Conservation (phyloP, 1,140 invertebrate genomes). For the Mactra quadrangularis region DNA sequence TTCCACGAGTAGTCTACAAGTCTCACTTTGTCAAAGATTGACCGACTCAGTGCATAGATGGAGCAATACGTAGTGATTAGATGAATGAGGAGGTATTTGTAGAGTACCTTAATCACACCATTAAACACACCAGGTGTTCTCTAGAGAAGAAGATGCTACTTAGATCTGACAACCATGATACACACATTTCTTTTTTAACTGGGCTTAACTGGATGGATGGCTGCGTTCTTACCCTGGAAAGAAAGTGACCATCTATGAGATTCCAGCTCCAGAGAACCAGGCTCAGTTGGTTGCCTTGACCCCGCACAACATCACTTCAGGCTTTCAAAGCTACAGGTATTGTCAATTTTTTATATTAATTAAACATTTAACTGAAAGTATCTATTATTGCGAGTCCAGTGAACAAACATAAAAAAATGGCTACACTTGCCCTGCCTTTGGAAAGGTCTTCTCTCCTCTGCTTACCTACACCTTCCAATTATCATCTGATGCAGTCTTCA, state of each 20-base stretch:
- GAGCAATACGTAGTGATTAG: conserved; percentile 56
- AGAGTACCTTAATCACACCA: conserved; percentile 83
- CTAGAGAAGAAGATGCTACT: conserved; percentile 64
- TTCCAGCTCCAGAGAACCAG: conserved; percentile 61
- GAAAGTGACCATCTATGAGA: conserved; percentile 84
- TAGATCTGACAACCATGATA: conserved; percentile 66
- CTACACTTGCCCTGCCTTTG: too few species aligned
- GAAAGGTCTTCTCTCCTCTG: too few species aligned
- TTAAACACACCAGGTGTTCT: conserved; percentile 74
- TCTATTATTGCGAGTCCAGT: too few species aligned
- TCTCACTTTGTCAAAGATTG: conserved; percentile 81
- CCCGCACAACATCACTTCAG: conserved; percentile 22
- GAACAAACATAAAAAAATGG: too few species aligned
- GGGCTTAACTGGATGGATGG: conserved; percentile 84
- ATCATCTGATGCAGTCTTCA: too few species aligned
- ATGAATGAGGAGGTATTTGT: conserved; percentile 59
- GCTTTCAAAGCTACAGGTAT: conserved; percentile 50
- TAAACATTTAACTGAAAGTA: too few species aligned
- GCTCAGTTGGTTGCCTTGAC: conserved; percentile 12
- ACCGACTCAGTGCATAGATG: conserved; percentile 54
- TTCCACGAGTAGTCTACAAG: conserved; percentile 45
- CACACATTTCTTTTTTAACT: conserved; percentile 67
- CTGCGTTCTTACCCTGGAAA: conserved; percentile 83
- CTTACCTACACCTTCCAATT: too few species aligned
- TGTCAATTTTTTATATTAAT: too few species aligned